Percentiles rank a stretch among this genome's conserved stretches.
Evolutionary conservation across 2,888 invertebrate species (phyloP).

Genomic region (Drosophila lutescens): DNA sequence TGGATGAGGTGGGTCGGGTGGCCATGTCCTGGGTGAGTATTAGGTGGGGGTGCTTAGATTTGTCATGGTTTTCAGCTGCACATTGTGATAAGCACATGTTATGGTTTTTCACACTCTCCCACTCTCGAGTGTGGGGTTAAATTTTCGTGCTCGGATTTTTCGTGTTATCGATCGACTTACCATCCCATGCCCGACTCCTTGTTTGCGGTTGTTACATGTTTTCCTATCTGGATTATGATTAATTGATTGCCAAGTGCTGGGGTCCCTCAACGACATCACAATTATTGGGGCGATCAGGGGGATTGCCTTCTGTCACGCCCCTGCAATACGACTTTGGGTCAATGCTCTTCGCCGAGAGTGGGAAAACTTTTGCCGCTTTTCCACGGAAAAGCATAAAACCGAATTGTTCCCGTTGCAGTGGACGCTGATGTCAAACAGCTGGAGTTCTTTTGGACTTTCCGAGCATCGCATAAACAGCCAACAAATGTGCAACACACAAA

Average conservation of each 20-base stretch:
- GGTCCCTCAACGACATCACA: slow-evolving; percentile 23
- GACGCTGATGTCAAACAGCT: slow-evolving; percentile 64
- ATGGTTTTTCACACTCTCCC: slow-evolving; percentile 72
- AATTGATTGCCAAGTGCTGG: slow-evolving; percentile 66
- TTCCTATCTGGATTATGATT: slow-evolving; percentile 74
- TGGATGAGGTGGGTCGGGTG: slow-evolving; percentile 40
- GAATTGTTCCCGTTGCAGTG: slow-evolving; percentile 44
- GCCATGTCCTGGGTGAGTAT: slow-evolving; percentile 22
- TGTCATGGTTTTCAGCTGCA: slow-evolving; percentile 76
- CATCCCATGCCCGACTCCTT: slow-evolving; percentile 42
- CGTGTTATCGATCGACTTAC: slow-evolving; percentile 63
- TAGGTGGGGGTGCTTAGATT: slow-evolving; percentile 60
- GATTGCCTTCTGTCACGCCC: slow-evolving; percentile 56
- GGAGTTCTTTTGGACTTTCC: slow-evolving; percentile 34
- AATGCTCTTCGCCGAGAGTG: slow-evolving; percentile 37
- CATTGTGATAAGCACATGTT: slow-evolving; percentile 76
- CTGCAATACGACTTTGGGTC: slow-evolving; percentile 55
- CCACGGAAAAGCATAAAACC: slow-evolving; percentile 48
- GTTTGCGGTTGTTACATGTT: slow-evolving; percentile 71
- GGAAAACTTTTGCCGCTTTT: slow-evolving; percentile 24
- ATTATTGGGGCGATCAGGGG: slow-evolving; percentile 32
- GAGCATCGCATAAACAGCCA: slow-evolving; percentile 47
- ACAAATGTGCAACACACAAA: slow-evolving; percentile 53
- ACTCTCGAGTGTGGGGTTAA: slow-evolving; percentile 9
- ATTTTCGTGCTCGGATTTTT: slow-evolving; percentile 48